phyloP scores from a whole-genome alignment of 1,140 invertebrate genomes.

The Cepaea nemoralis region DNA sequence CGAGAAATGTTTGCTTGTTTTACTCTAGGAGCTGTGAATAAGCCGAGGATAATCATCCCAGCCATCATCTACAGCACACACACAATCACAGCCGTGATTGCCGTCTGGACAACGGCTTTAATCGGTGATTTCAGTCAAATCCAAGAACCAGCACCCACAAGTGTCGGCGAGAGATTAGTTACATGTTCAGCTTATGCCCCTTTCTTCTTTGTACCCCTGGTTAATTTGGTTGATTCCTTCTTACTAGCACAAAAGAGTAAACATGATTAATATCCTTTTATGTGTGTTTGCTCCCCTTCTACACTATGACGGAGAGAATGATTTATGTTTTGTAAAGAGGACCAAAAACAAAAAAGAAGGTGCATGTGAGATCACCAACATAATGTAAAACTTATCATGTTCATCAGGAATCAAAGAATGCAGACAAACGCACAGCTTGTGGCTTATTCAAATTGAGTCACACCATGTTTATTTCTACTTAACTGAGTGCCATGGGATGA shows the following conservation, averaged over 20 bases:
- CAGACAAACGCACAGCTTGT: too few species aligned
- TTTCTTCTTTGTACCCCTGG: slow-evolving; percentile 53
- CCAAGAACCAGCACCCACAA: slow-evolving; percentile 46
- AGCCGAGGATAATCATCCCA: slow-evolving; percentile 56
- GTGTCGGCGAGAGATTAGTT: slow-evolving; percentile 45
- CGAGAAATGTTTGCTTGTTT: too few species aligned
- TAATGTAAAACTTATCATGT: too few species aligned
- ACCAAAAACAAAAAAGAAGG: too few species aligned
- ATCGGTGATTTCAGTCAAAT: slow-evolving; percentile 51
- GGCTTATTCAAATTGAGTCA: too few species aligned
- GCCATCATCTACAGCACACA: slow-evolving; percentile 58
- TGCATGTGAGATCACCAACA: too few species aligned
- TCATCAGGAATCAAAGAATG: too few species aligned
- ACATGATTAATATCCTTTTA: slow-evolving; percentile 9
- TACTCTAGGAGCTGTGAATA: slow-evolving; percentile 45
- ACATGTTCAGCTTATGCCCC: slow-evolving; percentile 52
- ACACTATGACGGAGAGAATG: too few species aligned
- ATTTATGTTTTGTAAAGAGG: too few species aligned
- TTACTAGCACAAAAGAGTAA: slow-evolving; percentile 31
- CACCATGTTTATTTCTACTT: too few species aligned
- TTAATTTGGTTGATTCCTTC: slow-evolving; percentile 49
- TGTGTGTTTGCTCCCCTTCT: too few species aligned
- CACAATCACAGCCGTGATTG: slow-evolving; percentile 56
- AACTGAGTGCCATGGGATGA: too few species aligned
- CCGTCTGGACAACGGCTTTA: slow-evolving; percentile 50